Conservation (phyloP, 92 coral and sea anemone genomes). For the Chrysogorgia sp. region DNA sequence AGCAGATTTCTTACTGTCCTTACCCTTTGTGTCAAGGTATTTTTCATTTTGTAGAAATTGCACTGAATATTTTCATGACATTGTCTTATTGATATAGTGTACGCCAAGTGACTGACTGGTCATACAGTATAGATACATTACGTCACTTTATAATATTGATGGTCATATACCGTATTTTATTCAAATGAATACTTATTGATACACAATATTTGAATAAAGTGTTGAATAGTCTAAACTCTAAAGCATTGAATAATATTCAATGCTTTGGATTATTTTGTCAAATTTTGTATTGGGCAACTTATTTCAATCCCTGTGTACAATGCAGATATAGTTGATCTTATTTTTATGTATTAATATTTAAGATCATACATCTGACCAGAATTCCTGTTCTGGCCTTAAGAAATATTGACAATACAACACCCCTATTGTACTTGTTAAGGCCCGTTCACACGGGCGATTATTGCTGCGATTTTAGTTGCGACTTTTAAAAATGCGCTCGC, state of each 20-base stretch:
- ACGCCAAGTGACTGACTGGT: too few relatives aligned
- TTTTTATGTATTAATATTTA: background rate
- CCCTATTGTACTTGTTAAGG: background rate
- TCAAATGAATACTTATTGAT: too few relatives aligned
- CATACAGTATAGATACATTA: too few relatives aligned
- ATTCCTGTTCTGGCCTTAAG: conserved; percentile 7
- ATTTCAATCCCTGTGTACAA: background rate
- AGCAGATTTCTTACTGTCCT: conserved; percentile 49
- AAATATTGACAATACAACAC: conserved; percentile 15
- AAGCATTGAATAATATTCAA: background rate
- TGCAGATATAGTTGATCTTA: background rate
- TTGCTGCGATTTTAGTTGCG: too few relatives aligned
- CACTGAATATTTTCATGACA: background rate
- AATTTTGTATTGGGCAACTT: background rate
- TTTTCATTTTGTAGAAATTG: background rate
- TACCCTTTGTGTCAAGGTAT: conserved; percentile 44
- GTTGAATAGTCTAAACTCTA: background rate
- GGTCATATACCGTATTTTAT: too few relatives aligned
- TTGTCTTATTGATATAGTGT: too few relatives aligned
- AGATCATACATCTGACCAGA: conserved; percentile 3
- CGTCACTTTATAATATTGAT: too few relatives aligned
- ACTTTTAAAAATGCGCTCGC: too few relatives aligned
- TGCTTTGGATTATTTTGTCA: background rate
- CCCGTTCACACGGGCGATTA: too few relatives aligned
- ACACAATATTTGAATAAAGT: too few relatives aligned